Evolutionary conservation across 2,113 vertebrate species (phyloP).

Genomic region (Pedionomus torquatus): DNA sequence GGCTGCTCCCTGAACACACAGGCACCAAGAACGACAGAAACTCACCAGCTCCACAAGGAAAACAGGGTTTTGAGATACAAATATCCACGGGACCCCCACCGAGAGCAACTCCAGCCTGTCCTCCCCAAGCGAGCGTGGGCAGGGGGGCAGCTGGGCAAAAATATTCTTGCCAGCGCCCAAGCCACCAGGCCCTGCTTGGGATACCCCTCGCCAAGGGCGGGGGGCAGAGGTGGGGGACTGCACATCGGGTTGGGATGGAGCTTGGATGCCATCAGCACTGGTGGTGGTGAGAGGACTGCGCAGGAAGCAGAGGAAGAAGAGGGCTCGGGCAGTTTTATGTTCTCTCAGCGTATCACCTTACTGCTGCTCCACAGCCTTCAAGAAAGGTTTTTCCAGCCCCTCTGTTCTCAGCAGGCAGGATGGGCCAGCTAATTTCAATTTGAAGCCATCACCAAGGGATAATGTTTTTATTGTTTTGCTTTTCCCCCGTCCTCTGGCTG

Average conservation of each 20-base stretch:
- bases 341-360: constrained; percentile 58
- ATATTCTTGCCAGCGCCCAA: fast-evolving
- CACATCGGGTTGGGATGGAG: neutral
- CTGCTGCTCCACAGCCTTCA: neutral
- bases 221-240: no score
- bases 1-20: fast-evolving
- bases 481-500: neutral
- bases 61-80: neutral
- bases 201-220: fast-evolving
- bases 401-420: neutral
- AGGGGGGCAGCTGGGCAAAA: neutral
- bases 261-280: neutral
- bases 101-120: neutral
- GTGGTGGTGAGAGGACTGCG: fast-evolving
- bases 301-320: neutral
- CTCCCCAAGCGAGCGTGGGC: neutral
- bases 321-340: neutral
- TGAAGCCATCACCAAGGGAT: constrained; percentile 22
- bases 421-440: neutral
- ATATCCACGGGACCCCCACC: neutral
- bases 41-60: neutral
- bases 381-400: neutral
- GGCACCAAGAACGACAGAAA: neutral
- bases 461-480: neutral
- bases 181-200: neutral